A percentile compares a stretch with the other conserved stretches of the same genome.
phyloP scores from a whole-genome alignment of 1,140 invertebrate species.

The Macrobrachium nipponense region DNA sequence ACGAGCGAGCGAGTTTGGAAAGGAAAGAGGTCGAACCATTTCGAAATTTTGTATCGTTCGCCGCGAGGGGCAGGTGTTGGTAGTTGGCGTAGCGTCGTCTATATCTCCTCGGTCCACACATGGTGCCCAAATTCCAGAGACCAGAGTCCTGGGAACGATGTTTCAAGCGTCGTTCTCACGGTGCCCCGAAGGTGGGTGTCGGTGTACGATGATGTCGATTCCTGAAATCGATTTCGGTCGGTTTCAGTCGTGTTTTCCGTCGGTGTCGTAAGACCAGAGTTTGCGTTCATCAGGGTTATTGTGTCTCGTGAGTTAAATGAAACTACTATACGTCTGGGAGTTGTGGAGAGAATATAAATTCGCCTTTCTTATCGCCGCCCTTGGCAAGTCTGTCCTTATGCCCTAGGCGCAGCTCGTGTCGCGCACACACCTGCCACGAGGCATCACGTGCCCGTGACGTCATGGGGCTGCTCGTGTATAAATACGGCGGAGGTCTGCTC shows the following conservation, averaged over 20 bases:
- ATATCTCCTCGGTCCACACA: conserved; percentile 56
- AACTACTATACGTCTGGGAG: too few relatives aligned
- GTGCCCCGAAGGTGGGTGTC: conserved; percentile 24
- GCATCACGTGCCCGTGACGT: conserved; percentile 64
- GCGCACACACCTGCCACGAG: conserved; percentile 64
- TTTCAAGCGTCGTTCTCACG: conserved; percentile 54
- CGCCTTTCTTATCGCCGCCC: not conserved
- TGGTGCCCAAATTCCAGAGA: conserved; percentile 58
- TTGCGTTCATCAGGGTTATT: too few relatives aligned
- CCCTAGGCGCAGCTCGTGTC: conserved; percentile 63
- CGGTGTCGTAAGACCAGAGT: too few relatives aligned
- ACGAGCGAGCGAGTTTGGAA: too few relatives aligned
- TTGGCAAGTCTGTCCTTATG: conserved; percentile 18
- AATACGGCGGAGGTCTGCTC: not conserved
- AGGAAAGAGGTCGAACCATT: conserved; percentile 28
- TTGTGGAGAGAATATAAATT: not conserved
- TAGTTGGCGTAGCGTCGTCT: not conserved
- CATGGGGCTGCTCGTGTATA: conserved; percentile 49
- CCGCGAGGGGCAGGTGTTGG: conserved; percentile 59
- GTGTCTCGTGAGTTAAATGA: too few relatives aligned
- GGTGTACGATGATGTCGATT: not conserved
- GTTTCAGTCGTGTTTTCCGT: not conserved
- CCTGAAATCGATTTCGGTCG: not conserved
- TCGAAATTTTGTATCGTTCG: conserved; percentile 39
- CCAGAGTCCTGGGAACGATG: conserved; percentile 57